A percentile compares a stretch with the other conserved stretches of the same genome.
Conservation (phyloP, 2,113 vertebrate species). For the Collichthys lucidus region DNA sequence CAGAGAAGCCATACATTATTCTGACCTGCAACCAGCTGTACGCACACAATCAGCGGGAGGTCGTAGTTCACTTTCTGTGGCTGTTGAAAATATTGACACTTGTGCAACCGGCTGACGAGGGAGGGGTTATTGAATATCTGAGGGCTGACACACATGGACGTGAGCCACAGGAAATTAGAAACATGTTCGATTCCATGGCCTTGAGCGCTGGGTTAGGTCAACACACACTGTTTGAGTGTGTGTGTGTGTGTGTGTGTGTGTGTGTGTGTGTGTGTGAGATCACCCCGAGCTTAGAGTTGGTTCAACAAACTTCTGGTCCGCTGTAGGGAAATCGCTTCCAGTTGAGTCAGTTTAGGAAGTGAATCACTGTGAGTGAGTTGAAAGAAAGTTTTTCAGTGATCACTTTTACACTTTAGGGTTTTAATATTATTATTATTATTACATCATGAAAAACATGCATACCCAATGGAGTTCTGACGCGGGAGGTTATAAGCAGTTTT, state of each 20-base stretch:
- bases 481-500: neutral
- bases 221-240: slow-evolving; percentile 29
- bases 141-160: slow-evolving; percentile 59
- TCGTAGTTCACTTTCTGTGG: neutral
- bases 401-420: neutral
- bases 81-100: slow-evolving; percentile 62
- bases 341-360: slow-evolving; percentile 5
- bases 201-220: slow-evolving; percentile 50
- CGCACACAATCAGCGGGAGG: neutral
- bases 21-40: neutral
- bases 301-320: slow-evolving; percentile 1
- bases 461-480: neutral
- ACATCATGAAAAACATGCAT: neutral
- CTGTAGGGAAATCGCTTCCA: slow-evolving; percentile 14
- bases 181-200: slow-evolving; percentile 66
- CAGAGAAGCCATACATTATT: neutral
- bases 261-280: slow-evolving; percentile 30
- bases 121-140: slow-evolving; percentile 68
- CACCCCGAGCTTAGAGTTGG: slow-evolving; percentile 2
- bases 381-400: neutral
- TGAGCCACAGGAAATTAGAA: slow-evolving; percentile 74
- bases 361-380: neutral
- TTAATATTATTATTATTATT: no score
- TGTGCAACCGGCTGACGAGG: slow-evolving; percentile 14
- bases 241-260: no score